A percentile compares a stretch with the other conserved stretches of the same genome.
Evolutionary conservation across 2,888 invertebrate species (phyloP).

Genomic region (Sialis fuliginosa): DNA sequence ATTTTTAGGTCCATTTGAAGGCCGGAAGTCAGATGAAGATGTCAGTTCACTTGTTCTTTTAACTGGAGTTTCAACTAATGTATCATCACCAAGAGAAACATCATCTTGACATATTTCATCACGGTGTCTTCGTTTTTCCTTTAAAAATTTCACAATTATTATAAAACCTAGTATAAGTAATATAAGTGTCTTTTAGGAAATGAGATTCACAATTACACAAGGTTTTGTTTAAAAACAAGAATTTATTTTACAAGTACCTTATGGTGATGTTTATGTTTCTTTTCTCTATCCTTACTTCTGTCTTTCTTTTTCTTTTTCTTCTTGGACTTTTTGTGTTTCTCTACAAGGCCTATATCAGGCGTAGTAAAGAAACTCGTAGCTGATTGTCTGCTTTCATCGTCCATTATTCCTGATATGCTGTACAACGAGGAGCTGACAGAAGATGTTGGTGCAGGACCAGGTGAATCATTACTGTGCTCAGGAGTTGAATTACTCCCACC

Average conservation of each 20-base stretch:
- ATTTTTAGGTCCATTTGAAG: background rate
- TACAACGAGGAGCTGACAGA: constrained; percentile 13
- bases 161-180: background rate
- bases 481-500: constrained; percentile 49
- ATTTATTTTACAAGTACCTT: constrained; percentile 20
- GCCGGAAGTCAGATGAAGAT: constrained; percentile 8
- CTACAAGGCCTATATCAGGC: constrained; percentile 15
- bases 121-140: constrained; percentile 39
- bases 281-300: constrained; percentile 38
- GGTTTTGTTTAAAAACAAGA: background rate
- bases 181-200: background rate
- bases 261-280: constrained; percentile 56
- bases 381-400: constrained; percentile 15
- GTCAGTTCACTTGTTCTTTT: constrained; percentile 7
- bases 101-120: constrained; percentile 45
- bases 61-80: constrained; percentile 20
- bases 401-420: constrained; percentile 16
- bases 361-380: constrained; percentile 20
- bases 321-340: constrained; percentile 50
- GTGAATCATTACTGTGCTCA: constrained; percentile 34
- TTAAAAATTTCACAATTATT: background rate
- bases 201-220: too few species aligned
- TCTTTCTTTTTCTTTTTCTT: constrained; percentile 69
- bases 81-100: constrained; percentile 35
- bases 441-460: constrained; percentile 16